Evolutionary conservation across 2,888 invertebrate species (phyloP).

Genomic region (Junonia oenone): DNA sequence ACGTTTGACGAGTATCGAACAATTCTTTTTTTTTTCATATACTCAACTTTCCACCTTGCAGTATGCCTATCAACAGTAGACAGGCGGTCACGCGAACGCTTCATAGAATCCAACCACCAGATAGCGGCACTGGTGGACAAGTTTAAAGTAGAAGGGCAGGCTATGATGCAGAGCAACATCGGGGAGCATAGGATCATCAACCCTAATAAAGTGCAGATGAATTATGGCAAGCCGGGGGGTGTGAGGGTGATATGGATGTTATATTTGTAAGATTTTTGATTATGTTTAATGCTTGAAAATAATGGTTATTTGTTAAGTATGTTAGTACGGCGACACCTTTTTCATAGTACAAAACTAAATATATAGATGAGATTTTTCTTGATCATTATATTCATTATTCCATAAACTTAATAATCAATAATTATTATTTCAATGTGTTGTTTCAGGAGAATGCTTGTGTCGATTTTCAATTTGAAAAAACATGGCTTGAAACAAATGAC

Average conservation of each 20-base stretch:
- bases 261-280: conserved; percentile 84
- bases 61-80: conserved; percentile 83
- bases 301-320: no score
- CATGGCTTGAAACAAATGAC: conserved; percentile 87
- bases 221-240: conserved; percentile 86
- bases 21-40: no score
- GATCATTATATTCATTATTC: no score
- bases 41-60: conserved; percentile 34
- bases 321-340: no score
- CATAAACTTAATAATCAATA: no score
- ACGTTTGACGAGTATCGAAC: no score
- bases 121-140: conserved; percentile 94
- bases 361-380: no score
- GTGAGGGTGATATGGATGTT: conserved; percentile 84
- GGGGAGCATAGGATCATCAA: conserved; percentile 80
- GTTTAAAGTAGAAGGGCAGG: conserved; percentile 91
- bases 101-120: conserved; percentile 95
- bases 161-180: conserved; percentile 83
- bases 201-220: conserved; percentile 85
- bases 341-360: no score
- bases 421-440: not conserved
- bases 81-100: conserved; percentile 89
- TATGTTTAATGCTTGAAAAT: no score
- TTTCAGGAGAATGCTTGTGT: conserved; percentile 86
- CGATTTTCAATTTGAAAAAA: conserved; percentile 88